Evolutionary conservation across 2,797 vertebrate species (phyloP).

Genomic region (Myiotriccus ornatus): DNA sequence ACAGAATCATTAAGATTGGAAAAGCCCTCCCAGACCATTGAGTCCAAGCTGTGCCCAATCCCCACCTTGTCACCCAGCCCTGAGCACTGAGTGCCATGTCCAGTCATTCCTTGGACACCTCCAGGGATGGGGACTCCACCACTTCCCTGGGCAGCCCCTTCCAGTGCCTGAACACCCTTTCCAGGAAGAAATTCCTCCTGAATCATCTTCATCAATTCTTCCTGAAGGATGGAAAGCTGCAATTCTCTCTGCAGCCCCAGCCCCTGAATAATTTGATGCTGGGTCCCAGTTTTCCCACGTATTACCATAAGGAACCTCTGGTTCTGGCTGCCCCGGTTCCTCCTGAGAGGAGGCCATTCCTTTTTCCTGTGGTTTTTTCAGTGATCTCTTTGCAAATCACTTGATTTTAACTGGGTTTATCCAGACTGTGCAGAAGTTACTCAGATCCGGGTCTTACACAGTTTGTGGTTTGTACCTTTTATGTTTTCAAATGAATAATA

Average conservation of each 20-base stretch:
- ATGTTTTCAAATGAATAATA: neutral
- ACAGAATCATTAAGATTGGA: neutral
- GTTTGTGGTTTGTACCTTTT: neutral
- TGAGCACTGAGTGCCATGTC: neutral
- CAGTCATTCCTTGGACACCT: neutral
- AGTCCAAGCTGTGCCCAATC: neutral
- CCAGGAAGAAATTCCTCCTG: neutral
- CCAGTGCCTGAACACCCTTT: neutral
- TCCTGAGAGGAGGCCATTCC: neutral
- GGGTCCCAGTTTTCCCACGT: neutral
- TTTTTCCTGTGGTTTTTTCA: neutral
- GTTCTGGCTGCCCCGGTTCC: neutral
- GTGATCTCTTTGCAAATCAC: neutral
- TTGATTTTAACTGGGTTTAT: neutral
- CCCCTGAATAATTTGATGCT: no score
- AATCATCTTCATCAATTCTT: neutral
- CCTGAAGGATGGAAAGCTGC: neutral
- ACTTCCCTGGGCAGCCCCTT: neutral
- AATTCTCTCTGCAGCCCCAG: neutral
- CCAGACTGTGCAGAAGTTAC: neutral
- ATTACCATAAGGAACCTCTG: neutral
- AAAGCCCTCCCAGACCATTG: neutral
- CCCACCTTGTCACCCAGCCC: neutral
- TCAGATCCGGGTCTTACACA: neutral
- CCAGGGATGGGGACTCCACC: neutral